Conservation (phyloP, 2,113 vertebrate genomes). For the Hemichromis elongatus region DNA sequence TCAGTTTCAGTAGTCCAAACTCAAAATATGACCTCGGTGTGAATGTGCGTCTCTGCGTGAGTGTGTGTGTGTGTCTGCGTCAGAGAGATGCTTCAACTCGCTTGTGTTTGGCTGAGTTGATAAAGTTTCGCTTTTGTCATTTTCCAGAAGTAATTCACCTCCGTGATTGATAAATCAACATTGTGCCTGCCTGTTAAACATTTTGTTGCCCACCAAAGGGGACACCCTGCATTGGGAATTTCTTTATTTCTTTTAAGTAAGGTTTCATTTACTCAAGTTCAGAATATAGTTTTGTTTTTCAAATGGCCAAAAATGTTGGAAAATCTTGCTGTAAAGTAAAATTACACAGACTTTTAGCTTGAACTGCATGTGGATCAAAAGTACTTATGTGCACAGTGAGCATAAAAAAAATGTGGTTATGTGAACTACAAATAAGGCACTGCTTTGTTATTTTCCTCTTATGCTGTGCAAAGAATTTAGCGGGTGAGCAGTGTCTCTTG, state of each 20-base stretch:
- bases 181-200: background rate
- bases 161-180: background rate
- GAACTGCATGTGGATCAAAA: background rate
- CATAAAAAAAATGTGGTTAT: background rate
- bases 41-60: background rate
- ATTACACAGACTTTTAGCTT: background rate
- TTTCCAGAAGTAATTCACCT: background rate
- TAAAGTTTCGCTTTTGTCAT: background rate
- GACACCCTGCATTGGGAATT: background rate
- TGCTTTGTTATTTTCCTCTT: background rate
- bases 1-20: constrained; percentile 15
- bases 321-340: background rate
- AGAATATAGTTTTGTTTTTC: background rate
- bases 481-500: background rate
- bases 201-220: background rate
- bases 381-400: background rate
- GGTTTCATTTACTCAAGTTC: background rate
- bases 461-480: background rate
- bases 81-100: background rate
- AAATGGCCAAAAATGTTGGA: background rate
- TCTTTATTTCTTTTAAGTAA: background rate
- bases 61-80: background rate
- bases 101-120: background rate
- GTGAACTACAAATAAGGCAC: background rate
- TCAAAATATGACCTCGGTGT: constrained; percentile 11